A percentile compares a stretch with the other conserved stretches of the same genome.
phyloP scores from a whole-genome alignment of 23 tunicate species.

The Ascidia mentula region DNA sequence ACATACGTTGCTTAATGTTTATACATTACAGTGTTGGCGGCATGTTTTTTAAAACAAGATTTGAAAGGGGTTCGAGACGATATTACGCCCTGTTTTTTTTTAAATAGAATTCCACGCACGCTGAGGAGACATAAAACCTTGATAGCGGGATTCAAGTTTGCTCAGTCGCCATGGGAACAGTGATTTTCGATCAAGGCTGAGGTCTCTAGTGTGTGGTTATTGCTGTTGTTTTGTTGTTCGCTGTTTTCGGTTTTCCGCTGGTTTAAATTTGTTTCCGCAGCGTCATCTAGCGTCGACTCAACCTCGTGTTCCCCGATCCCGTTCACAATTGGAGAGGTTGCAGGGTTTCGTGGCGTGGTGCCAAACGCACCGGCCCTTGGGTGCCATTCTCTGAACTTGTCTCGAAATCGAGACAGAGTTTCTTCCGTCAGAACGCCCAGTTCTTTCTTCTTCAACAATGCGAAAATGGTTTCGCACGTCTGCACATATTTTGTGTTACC shows the following conservation, averaged over 20 bases:
- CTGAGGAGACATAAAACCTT: too few relatives aligned
- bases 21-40: too few relatives aligned
- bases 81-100: too few relatives aligned
- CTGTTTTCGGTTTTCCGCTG: not conserved
- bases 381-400: conserved; percentile 29
- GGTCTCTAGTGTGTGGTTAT: not conserved
- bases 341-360: not conserved
- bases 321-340: not conserved
- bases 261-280: not conserved
- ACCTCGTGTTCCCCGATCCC: not conserved
- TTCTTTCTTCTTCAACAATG: not conserved
- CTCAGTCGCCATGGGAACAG: conserved; percentile 13
- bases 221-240: not conserved
- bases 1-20: too few relatives aligned
- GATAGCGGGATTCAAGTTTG: not conserved
- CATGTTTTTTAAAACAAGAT: too few relatives aligned
- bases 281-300: not conserved
- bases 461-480: conserved; percentile 38
- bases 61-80: too few relatives aligned
- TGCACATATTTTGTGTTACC: not conserved
- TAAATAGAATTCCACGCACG: too few relatives aligned
- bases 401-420: conserved; percentile 1
- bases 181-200: conserved; percentile 13
- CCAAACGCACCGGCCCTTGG: conserved; percentile 40
- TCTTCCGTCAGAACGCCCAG: conserved; percentile 30